These are phyloP conservation scores for Oophaga sylvatica DNA, from an alignment of 2,797 vertebrate genomes.

Conservation along the genomic window DNA sequence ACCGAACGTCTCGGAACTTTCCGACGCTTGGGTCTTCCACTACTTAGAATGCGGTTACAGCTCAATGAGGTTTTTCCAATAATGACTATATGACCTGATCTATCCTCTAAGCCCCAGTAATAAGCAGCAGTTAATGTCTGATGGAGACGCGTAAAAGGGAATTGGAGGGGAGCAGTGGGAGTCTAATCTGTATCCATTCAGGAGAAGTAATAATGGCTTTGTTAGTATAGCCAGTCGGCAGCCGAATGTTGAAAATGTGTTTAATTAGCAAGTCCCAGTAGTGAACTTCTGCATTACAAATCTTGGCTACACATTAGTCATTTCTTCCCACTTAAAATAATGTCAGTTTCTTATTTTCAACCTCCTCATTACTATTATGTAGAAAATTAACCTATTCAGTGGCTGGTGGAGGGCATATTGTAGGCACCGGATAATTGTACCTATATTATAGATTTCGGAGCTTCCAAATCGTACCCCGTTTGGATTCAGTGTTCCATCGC, in stretches of 20 bases:
- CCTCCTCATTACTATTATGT: constrained; percentile 29
- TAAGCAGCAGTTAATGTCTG: constrained; percentile 52
- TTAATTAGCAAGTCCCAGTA: constrained; percentile 61
- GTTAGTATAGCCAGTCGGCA: constrained; percentile 55
- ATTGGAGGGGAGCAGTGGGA: constrained; percentile 49
- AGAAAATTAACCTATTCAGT: constrained; percentile 52
- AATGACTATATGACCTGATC: constrained; percentile 50
- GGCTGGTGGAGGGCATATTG: constrained; percentile 21
- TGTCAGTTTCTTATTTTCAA: constrained; percentile 51
- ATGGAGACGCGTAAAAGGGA: constrained; percentile 43
- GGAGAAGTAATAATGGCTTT: constrained; percentile 57
- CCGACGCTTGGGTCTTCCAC: constrained; percentile 9
- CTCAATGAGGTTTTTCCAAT: constrained; percentile 52
- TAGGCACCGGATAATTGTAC: constrained; percentile 70
- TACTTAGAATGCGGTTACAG: constrained; percentile 42
- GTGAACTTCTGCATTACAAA: constrained; percentile 53
- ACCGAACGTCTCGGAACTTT: constrained; percentile 19
- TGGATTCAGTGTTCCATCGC: constrained; percentile 95
- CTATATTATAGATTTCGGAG: constrained; percentile 97
- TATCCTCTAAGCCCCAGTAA: constrained; percentile 46
- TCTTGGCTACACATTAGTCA: constrained; percentile 47
- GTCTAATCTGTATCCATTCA: constrained; percentile 60
- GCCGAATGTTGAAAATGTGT: constrained; percentile 57
- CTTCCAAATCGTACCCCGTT: constrained; percentile 96
- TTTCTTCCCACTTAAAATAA: constrained; percentile 56